Base-by-base conservation (phyloP, 2,888 invertebrate genomes). In the Amphipoea oculea region DNA sequence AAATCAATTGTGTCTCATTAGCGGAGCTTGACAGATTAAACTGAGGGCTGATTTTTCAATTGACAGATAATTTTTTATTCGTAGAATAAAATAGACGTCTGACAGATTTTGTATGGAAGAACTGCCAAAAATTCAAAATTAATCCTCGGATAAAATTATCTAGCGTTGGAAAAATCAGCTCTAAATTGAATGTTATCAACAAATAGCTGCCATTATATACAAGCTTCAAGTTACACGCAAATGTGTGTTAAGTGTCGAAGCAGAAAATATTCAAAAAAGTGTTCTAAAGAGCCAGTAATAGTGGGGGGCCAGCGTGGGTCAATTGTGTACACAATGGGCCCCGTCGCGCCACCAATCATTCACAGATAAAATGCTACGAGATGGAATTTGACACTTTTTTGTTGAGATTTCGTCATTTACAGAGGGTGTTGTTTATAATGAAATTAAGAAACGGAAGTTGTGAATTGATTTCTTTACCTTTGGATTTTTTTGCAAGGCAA, bases 281-380 rank as follows among this genome's bases (percentile, higher is more conserved):
- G 73, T 74, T 72, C 66, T 73, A 67, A 79, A 73, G 60, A 66
- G 74, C 36, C 29, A 60, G 81, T 84, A 86, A 86, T 83, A 86
- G 83, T 77, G 81, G 86, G 85, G 84, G 78, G 85, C 73, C 87
- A 87, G 89, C 88, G 89, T 89, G 91, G 88, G 89, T 87, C 89
- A 86, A 90, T 91, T 89, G 87, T 88, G 83, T 77, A 76, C 84
- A 93, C 92, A 92, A 92, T 91, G 88, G 76, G 74, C 72, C 90
- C 89, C 89, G 87, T 78, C 85, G 91, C 89, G 91, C 80, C 84
- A 83, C 89, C 93, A 92, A 94, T 93, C 93, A 92, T 88, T 91
- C 92, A 91, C 89, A 88, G 86, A 88, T 89, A 91, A 92, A 89
- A 87, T 79, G 86, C 88, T 88, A 93, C 94, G 94, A 88, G 88